These are phyloP conservation scores for Peromyscus melanophrys DNA, from an alignment of 2,797 vertebrate genomes.

Conservation along the genomic window DNA sequence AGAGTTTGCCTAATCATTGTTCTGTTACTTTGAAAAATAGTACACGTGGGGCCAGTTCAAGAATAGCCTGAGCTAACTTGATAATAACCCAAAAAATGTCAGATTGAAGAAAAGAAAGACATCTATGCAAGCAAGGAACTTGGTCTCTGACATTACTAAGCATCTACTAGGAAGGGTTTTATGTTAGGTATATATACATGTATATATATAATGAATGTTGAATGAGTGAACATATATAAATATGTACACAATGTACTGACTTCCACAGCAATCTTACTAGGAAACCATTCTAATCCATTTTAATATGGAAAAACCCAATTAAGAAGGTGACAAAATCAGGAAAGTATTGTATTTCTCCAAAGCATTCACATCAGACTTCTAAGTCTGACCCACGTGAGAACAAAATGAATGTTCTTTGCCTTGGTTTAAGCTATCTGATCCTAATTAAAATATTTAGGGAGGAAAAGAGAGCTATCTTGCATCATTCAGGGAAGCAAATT, in stretches of 20 bases:
- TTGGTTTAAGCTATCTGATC: not conserved
- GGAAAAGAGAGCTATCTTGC: constrained; percentile 25
- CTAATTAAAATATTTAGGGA: constrained; percentile 53
- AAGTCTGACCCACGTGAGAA: not conserved
- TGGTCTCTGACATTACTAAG: constrained; percentile 48
- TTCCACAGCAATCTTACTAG: constrained; percentile 34
- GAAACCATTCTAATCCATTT: constrained; percentile 32
- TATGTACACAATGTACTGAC: not conserved
- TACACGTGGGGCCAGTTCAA: not conserved
- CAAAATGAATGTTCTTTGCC: constrained; percentile 32
- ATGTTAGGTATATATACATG: not conserved
- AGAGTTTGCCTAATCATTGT: constrained; percentile 15
- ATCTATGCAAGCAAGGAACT: not conserved
- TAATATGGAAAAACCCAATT: constrained; percentile 55
- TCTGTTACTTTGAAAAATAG: constrained; percentile 43
- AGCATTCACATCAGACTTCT: constrained; percentile 59
- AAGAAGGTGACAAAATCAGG: constrained; percentile 61
- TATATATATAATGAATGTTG: not conserved
- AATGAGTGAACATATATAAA: not conserved
- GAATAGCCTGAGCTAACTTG: not conserved
- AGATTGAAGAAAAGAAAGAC: constrained; percentile 29
- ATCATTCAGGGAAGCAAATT: constrained; percentile 52
- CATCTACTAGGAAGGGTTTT: constrained; percentile 19
- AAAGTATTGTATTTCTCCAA: not conserved
- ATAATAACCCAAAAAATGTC: not conserved